These are phyloP conservation scores for Pherbina coryleti DNA, from an alignment of 2,888 invertebrate species.

Conservation along the genomic window DNA sequence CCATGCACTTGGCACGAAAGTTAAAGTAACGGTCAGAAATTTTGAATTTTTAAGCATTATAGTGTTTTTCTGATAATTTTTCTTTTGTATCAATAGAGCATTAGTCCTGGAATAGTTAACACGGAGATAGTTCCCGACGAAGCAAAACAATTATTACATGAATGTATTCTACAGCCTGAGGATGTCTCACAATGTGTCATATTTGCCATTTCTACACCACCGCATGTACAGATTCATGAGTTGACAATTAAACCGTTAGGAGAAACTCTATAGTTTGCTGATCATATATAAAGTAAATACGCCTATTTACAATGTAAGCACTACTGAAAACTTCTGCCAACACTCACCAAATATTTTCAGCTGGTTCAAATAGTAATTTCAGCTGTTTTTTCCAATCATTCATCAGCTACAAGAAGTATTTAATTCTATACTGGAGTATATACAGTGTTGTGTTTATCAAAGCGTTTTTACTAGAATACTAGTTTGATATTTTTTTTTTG, in stretches of 20 bases:
- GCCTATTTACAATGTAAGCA: too few species aligned
- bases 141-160: background rate
- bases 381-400: too few species aligned
- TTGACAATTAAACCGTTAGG: background rate
- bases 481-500: too few species aligned
- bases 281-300: too few species aligned
- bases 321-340: too few species aligned
- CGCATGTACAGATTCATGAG: conserved; percentile 53
- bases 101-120: conserved; percentile 46
- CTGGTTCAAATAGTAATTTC: too few species aligned
- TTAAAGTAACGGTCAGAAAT: conserved; percentile 51
- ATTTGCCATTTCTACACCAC: conserved; percentile 60
- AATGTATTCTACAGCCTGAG: conserved; percentile 51
- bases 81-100: conserved; percentile 37
- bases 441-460: too few species aligned
- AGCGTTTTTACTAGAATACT: too few species aligned
- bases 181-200: conserved; percentile 60
- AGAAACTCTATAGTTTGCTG: too few species aligned
- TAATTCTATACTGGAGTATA: too few species aligned
- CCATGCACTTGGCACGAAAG: conserved; percentile 47
- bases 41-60: background rate
- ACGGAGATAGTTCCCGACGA: conserved; percentile 39
- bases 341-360: too few species aligned
- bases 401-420: too few species aligned
- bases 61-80: background rate